Base-by-base conservation (phyloP, 2,888 invertebrate genomes). In the Pogonocherus hispidulus region DNA sequence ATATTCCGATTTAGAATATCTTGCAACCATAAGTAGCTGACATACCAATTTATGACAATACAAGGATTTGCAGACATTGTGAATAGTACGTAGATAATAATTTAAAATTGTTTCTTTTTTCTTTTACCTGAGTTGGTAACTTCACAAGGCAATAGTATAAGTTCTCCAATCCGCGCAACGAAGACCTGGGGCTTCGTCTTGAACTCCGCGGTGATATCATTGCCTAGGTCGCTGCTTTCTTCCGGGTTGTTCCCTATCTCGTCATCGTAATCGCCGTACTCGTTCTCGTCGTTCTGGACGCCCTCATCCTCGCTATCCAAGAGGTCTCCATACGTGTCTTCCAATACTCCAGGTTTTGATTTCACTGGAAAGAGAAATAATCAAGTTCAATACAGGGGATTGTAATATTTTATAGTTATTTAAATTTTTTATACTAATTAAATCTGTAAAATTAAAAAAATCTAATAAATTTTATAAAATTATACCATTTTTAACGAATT, bases 131-230 rank as follows among this genome's bases (percentile, higher is more conserved):
- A 46, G n/a, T 67, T 66, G 6, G 75, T 69, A 18, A 73, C 69
- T 32, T 84, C 78, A 69, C 86, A 86, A 3, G 85, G 85, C 20
- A 86, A 72, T 11, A 73, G 70, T 8, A 86, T 82, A 8, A 78
- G 79, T 16, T 79, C 79, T 3, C 84, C 83, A 22, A 78, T 74
- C 35, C 77, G 76, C 4, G 79, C 79, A 16, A 78, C 73, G 67
- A 84, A 81, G 32, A 76, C 75, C 71, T 78, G 71, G 2, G 74
- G 63, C 35, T 74, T 68, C 8, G 75, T 70, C 1, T 79, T 69
- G 20, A 78, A 49, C 32, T 72, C 71, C 6, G 69, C 66, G 37
- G 18, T 66, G 41, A 41, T 14, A 1, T n/a, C 14, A 14, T 16
- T 41, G n/a, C 2, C n/a, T n/a, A 2, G 44, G 11, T 73, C 67